phyloP scores from a whole-genome alignment of 2,888 invertebrate species.

The Gonocerus acuteangulatus region DNA sequence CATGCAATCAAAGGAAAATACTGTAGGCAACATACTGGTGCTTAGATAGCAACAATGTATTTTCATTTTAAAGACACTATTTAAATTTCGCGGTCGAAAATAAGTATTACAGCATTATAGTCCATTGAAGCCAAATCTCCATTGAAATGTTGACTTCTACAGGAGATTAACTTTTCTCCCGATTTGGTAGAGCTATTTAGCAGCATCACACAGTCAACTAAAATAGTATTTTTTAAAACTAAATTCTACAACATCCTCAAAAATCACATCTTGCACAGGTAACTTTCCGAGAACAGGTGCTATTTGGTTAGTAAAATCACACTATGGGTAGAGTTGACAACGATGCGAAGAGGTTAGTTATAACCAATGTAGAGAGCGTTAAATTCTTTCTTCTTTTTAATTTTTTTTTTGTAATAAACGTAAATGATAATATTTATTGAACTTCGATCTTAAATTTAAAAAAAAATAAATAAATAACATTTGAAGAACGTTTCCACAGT shows the following conservation, averaged over 20 bases:
- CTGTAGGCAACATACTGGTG: not conserved
- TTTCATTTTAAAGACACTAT: not conserved
- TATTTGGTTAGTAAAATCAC: not conserved
- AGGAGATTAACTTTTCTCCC: not conserved
- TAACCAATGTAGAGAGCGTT: conserved; percentile 1
- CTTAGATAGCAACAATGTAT: no score
- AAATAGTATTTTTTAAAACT: conserved; percentile 7
- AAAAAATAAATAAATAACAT: no score
- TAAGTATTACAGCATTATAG: conserved; percentile 6
- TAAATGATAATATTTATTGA: not conserved
- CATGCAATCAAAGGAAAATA: not conserved
- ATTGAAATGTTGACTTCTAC: conserved; percentile 3
- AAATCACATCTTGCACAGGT: not conserved
- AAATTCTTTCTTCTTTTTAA: not conserved
- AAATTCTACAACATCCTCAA: not conserved
- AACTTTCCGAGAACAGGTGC: not conserved
- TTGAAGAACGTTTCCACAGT: no score
- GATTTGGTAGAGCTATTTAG: not conserved
- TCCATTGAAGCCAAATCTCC: conserved; percentile 27
- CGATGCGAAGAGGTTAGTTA: conserved; percentile 18
- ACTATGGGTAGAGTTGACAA: conserved; percentile 24
- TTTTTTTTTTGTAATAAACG: not conserved
- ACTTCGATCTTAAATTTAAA: not conserved
- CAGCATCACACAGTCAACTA: not conserved
- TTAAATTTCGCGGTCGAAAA: conserved; percentile 20